A percentile compares a stretch with the other conserved stretches of the same genome.
phyloP scores from a whole-genome alignment of 2,113 vertebrate genomes.

The Poeciliopsis occidentalis region DNA sequence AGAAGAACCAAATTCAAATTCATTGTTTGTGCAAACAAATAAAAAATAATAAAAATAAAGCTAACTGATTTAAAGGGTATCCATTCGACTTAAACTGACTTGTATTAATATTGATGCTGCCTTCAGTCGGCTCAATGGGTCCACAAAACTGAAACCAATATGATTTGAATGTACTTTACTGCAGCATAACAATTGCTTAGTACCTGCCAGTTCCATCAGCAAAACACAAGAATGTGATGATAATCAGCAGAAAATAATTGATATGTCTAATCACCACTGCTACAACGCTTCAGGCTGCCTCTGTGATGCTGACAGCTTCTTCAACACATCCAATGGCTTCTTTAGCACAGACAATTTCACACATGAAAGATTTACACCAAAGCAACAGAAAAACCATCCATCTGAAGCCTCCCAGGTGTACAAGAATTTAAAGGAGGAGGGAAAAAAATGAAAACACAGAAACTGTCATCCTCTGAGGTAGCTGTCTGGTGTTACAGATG shows the following conservation, averaged over 20 bases:
- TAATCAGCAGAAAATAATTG: constrained; percentile 14
- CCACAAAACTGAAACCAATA: neutral
- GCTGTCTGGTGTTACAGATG: constrained; percentile 51
- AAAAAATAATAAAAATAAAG: no score
- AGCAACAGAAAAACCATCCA: constrained; percentile 43
- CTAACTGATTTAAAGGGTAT: no score
- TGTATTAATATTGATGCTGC: no score
- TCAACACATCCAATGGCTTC: constrained; percentile 62
- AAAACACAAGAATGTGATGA: neutral
- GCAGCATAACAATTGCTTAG: neutral
- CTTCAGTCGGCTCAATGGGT: neutral
- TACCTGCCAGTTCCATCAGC: neutral
- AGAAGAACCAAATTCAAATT: no score
- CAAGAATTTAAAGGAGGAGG: constrained; percentile 21
- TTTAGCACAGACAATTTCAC: constrained; percentile 73
- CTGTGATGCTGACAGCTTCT: constrained; percentile 39
- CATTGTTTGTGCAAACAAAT: no score
- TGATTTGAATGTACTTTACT: neutral
- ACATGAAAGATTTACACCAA: constrained; percentile 68
- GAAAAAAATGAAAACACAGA: constrained; percentile 10
- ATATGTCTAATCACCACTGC: constrained; percentile 16
- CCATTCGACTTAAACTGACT: no score
- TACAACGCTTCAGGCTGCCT: constrained; percentile 21
- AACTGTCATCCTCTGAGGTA: constrained; percentile 40
- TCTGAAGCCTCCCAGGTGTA: constrained; percentile 35